Base-by-base conservation (phyloP, 2,113 vertebrate genomes). In the Sphaerodactylus townsendi region DNA sequence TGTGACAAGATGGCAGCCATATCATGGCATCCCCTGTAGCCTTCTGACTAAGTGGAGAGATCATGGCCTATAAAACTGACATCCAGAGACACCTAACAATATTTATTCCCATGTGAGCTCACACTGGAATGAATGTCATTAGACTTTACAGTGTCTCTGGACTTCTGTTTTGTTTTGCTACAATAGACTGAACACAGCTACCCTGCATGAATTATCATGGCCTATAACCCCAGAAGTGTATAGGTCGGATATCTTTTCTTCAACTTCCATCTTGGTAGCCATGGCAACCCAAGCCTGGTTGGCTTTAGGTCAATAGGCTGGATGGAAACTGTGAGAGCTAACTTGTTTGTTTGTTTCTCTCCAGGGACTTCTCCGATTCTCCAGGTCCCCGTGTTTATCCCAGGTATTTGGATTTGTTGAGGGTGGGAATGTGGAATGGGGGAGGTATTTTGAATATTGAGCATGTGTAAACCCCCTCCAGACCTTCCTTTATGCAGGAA, bases 301-400 rank as follows among this genome's bases (percentile, higher is more conserved):
- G 37, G 74, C 11, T 35, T 46, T 44, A 0, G 0, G 10, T 2
- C 1, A 1, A 66, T 23, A 33, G 21, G 3, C 17, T 41, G 48
- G 0, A 0, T 66, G 0, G 0, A 41, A 68, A 68, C 59, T 11
- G 2, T 10, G 30, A 72, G n/a, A 30, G 33, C 13, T 72, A 64
- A 46, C 39, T 37, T 0, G 0, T 46, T 8, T 79, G 9, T 56
- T 3, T 75, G 69, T 91, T 90, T 88, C 71, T 87, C 74, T 64
- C 2, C 90, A 99, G 98, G 97, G 97, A 85, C 94, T 95, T 81
- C 93, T 93, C 78, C 96, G 96, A 86, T 97, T 96, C 85, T 90
- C 94, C 70, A 95, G 95, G 74, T 97, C 98, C n/a, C 96, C 97
- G 3, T 95, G 93, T 83, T 92, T 95, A 77, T 91, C 96, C 46